Evolutionary conservation across 2,113 vertebrate genomes (phyloP).

Genomic region (Psilopogon haemacephalus): DNA sequence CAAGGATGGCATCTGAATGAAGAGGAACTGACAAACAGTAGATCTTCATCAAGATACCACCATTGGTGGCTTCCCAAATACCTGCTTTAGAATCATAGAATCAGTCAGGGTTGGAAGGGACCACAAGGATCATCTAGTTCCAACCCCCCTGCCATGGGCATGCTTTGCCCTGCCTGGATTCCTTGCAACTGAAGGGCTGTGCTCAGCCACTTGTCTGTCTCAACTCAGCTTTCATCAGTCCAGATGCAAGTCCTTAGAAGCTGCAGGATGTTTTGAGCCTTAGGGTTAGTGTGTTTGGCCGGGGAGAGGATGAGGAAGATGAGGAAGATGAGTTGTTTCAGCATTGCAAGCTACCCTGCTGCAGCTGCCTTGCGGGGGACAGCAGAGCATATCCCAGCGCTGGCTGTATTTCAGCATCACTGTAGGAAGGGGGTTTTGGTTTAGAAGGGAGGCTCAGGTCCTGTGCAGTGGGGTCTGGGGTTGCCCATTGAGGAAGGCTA

Average conservation of each 20-base stretch:
- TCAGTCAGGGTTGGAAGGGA: too few species aligned
- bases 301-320: background rate
- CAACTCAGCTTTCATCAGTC: fast-evolving
- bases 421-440: background rate
- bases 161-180: background rate
- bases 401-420: background rate
- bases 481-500: background rate
- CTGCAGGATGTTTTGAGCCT: background rate
- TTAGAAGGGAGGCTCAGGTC: background rate
- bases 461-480: background rate
- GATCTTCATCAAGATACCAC: too few species aligned
- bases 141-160: too few species aligned
- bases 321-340: background rate
- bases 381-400: background rate
- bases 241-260: background rate
- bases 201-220: background rate
- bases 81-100: too few species aligned
- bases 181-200: background rate
- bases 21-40: background rate
- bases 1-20: background rate
- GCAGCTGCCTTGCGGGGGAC: background rate
- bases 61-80: background rate
- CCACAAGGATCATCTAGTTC: too few species aligned
- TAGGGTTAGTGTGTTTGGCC: background rate
- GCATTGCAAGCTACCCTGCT: background rate